Percentiles rank a stretch among this genome's conserved stretches.
Conservation (phyloP, 2,888 invertebrate genomes). For the Lepidochrysops patricia region DNA sequence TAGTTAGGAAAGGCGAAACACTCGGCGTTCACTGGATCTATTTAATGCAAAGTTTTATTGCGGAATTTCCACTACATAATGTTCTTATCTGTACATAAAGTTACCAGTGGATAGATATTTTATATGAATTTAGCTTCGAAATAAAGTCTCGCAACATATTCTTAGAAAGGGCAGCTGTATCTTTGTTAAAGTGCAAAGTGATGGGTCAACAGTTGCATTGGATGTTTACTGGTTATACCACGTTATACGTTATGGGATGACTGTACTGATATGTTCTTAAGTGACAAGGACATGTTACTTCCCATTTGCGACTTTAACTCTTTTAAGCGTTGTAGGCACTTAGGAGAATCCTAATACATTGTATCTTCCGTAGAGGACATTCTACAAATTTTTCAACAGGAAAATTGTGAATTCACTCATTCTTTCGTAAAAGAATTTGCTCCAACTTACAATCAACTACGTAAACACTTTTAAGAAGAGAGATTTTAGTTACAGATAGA, state of each 20-base stretch:
- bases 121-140: not conserved
- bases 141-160: conserved; percentile 30
- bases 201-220: conserved; percentile 42
- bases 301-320: not conserved
- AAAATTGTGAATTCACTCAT: no score
- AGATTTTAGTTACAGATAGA: no score
- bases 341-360: not conserved
- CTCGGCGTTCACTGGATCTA: not conserved
- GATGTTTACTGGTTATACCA: conserved; percentile 33
- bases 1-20: no score
- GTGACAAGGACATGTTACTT: not conserved
- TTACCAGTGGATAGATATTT: not conserved
- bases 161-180: conserved; percentile 55
- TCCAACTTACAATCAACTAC: no score
- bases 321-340: not conserved
- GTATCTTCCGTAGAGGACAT: not conserved
- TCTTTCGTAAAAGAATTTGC: no score
- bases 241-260: conserved; percentile 30
- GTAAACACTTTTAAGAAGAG: no score
- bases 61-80: not conserved
- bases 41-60: conserved; percentile 5
- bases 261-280: not conserved
- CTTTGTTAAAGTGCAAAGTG: conserved; percentile 55
- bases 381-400: conserved; percentile 41
- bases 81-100: conserved; percentile 5